Base-by-base conservation (phyloP, 2,797 vertebrate species). In the Acanthurus leucopareius region DNA sequence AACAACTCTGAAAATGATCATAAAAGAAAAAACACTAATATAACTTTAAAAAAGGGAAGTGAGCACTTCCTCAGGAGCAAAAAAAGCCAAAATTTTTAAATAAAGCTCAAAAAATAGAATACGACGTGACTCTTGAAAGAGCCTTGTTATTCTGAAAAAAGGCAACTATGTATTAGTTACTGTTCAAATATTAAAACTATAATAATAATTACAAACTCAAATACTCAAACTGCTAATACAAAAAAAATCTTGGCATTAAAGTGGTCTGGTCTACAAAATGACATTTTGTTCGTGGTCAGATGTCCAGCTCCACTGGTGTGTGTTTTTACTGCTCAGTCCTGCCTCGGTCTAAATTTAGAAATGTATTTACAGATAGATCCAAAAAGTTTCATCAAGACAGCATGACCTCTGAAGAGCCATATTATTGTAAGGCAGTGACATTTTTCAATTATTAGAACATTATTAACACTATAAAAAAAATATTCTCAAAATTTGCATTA, bases 261-360 rank as follows among this genome's bases (percentile, higher is more conserved):
- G 38, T 42, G 58, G 4, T 69, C 14, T 65, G 54, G 14, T 58
- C 52, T 40, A 45, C 38, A 42, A 56, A 64, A 17, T 48, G 8
- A 32, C 51, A 66, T 75, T 59, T 47, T 45, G 51, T 59, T n/a
- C 8, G 0, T 44, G 28, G 57, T 48, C 70, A 17, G 49, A 53
- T 8, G 13, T n/a, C 0, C 49, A 20, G 20, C 53, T 48, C 11
- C 38, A 11, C 40, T 47, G 48, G 65, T 54, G 44, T 67, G 20
- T 63, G 19, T 44, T 14, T 68, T 51, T 7, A 35, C 16, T 20
- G 58, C 19, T 44, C 3, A 45, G 51, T 56, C 70, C 44, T 53
- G 52, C 60, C 60, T 40, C 58, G 1, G n/a, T 47, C 66, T 75
- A 69, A 67, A 75, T 77, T 57, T 75, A 63, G 42, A 66, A 63